These are phyloP conservation scores for Monomorium pharaonis DNA, from an alignment of 1,140 invertebrate species.

Conservation along the genomic window DNA sequence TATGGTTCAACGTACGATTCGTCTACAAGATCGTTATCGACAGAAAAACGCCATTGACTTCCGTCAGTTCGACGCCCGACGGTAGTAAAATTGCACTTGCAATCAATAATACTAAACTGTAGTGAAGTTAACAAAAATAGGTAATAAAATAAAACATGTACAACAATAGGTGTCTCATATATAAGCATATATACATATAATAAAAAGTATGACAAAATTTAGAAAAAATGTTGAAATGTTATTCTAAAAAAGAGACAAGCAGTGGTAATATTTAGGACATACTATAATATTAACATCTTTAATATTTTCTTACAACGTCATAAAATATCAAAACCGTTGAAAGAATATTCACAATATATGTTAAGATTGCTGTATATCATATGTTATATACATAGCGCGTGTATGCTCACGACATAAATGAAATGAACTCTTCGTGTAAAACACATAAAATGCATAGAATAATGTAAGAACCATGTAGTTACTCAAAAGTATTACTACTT, in stretches of 20 bases:
- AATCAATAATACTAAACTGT: neutral
- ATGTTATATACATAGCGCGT: neutral
- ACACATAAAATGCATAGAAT: neutral
- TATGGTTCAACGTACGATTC: constrained; percentile 17
- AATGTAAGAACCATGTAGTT: constrained; percentile 10
- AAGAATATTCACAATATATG: neutral
- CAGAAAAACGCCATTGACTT: neutral
- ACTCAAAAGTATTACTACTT: neutral
- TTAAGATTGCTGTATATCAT: neutral
- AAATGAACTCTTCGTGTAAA: neutral
- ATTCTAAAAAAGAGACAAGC: neutral
- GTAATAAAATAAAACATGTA: neutral
- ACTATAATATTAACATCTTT: neutral
- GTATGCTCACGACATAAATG: neutral
- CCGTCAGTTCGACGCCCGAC: neutral
- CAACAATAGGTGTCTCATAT: neutral
- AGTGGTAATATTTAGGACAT: neutral
- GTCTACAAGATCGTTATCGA: constrained; percentile 20
- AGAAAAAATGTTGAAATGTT: neutral
- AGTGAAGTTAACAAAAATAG: neutral
- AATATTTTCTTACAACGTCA: neutral
- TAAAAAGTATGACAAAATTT: neutral
- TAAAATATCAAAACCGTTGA: neutral
- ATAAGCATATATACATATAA: neutral
- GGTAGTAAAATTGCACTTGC: neutral